Percentiles rank a stretch among this genome's conserved stretches.
These are phyloP conservation scores for Ciona savignyi DNA, from an alignment of 23 tunicate genomes.

Conservation along the genomic window DNA sequence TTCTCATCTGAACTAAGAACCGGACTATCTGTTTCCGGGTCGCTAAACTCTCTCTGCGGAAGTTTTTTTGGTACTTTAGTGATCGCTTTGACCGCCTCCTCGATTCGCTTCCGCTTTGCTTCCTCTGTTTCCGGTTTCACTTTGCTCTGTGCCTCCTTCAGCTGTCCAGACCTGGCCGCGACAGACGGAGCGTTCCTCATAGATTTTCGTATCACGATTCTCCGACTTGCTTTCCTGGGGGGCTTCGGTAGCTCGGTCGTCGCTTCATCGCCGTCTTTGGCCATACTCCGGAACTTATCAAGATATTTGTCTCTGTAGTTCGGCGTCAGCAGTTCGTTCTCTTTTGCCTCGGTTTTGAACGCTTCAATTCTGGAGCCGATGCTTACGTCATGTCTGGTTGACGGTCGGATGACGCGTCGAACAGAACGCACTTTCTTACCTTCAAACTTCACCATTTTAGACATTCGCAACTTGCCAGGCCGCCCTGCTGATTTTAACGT, in stretches of 20 bases:
- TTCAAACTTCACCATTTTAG: slow-evolving; percentile 2
- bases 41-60: not conserved
- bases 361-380: slow-evolving; percentile 6
- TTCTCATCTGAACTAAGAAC: too few relatives aligned
- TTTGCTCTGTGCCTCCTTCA: not conserved
- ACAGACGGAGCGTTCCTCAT: slow-evolving; percentile 7
- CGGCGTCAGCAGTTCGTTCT: not conserved
- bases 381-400: slow-evolving; percentile 6
- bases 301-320: slow-evolving; percentile 3
- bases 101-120: slow-evolving; percentile 7
- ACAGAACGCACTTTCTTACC: slow-evolving; percentile 10
- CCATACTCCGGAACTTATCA: not conserved
- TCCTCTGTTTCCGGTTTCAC: not conserved
- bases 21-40: too few relatives aligned
- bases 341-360: slow-evolving; percentile 1
- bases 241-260: not conserved
- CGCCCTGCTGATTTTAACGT: not conserved
- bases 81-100: slow-evolving; percentile 12
- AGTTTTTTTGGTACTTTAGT: slow-evolving; percentile 1
- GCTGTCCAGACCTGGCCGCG: not conserved
- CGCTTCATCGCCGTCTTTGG: not conserved
- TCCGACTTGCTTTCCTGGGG: not conserved
- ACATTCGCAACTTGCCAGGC: slow-evolving; percentile 2
- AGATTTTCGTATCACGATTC: slow-evolving; percentile 3
- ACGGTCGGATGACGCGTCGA: slow-evolving; percentile 4